Evolutionary conservation across 2,797 vertebrate species (phyloP).

Genomic region (Euthynnus affinis): DNA sequence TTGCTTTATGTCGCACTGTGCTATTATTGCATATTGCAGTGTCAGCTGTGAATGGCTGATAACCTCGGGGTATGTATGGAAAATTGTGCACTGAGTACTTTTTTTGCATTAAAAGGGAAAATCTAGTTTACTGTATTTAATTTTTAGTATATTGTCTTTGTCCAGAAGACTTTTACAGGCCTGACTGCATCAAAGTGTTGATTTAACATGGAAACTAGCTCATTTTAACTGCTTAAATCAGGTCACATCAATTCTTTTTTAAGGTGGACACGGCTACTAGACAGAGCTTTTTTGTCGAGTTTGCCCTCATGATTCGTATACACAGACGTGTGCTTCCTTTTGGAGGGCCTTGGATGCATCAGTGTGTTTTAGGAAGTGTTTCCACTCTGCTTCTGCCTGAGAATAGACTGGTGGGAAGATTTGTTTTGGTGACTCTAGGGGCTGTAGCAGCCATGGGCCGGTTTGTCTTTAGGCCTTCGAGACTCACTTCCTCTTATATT

Average conservation of each 20-base stretch:
- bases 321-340: constrained; percentile 51
- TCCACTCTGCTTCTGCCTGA: constrained; percentile 51
- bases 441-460: neutral
- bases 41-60: neutral
- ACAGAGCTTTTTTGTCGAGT: neutral
- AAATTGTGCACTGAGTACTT: neutral
- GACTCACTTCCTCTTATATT: constrained; percentile 66
- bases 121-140: neutral
- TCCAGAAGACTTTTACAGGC: neutral
- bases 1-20: neutral
- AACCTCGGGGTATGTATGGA: neutral
- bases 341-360: constrained; percentile 9
- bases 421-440: constrained; percentile 21
- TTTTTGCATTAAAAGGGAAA: neutral
- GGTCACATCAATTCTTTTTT: neutral
- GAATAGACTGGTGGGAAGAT: constrained; percentile 29
- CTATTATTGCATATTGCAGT: neutral
- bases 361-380: constrained; percentile 53
- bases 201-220: neutral
- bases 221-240: neutral
- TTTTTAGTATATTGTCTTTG: neutral
- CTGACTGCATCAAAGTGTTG: neutral
- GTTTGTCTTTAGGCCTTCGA: constrained; percentile 6
- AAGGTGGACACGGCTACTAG: neutral
- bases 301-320: constrained; percentile 26